phyloP scores from a whole-genome alignment of 2,797 vertebrate species.

The Bucorvus abyssinicus region DNA sequence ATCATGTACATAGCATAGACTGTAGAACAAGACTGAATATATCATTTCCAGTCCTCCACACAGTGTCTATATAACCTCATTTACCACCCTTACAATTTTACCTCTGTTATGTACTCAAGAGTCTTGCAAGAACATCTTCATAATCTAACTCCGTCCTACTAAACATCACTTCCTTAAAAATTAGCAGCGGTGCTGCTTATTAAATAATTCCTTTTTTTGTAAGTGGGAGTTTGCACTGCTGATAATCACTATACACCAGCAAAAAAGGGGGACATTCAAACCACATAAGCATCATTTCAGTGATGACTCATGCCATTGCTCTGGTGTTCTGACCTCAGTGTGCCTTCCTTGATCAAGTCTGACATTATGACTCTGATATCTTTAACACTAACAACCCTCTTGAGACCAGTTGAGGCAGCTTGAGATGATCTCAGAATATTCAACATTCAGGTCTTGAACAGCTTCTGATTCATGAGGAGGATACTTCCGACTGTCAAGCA shows the following conservation, averaged over 20 bases:
- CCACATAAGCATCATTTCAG: constrained; percentile 7
- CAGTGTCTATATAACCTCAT: neutral
- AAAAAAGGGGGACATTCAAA: neutral
- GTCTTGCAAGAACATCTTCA: neutral
- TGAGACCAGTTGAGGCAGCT: constrained; percentile 2
- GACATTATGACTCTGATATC: constrained; percentile 27
- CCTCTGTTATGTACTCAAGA: neutral
- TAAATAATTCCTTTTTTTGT: neutral
- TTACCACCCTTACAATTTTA: neutral
- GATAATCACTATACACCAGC: neutral
- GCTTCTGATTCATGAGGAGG: constrained; percentile 6
- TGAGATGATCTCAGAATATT: constrained; percentile 47
- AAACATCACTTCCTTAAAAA: neutral
- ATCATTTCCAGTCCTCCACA: neutral
- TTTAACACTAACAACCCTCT: constrained; percentile 21
- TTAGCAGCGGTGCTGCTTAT: neutral
- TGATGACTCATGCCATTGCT: constrained; percentile 15
- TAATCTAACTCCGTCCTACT: neutral
- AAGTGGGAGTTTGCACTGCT: neutral
- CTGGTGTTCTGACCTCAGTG: constrained; percentile 12
- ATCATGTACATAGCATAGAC: neutral
- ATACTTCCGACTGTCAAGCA: neutral
- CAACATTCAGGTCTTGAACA: neutral
- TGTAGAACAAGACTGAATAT: neutral
- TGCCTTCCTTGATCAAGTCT: constrained; percentile 41